phyloP scores from a whole-genome alignment of 2,113 vertebrate genomes.

The Bettongia penicillata region DNA sequence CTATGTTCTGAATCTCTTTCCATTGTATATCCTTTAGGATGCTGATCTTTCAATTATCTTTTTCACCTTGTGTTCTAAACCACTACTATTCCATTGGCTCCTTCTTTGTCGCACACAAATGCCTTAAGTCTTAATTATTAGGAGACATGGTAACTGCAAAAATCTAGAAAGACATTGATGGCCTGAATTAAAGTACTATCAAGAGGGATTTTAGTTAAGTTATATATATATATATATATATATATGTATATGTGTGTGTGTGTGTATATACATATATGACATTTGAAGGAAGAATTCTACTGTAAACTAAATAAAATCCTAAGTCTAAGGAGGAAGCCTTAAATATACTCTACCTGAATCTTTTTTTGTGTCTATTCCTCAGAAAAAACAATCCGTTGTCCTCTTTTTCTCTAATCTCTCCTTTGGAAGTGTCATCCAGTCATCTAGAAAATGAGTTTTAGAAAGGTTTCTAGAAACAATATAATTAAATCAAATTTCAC shows the following conservation, averaged over 20 bases:
- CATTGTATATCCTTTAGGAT: neutral
- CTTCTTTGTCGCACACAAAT: neutral
- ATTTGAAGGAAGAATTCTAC: neutral
- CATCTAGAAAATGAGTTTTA: neutral
- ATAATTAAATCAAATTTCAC: neutral
- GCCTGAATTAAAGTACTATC: neutral
- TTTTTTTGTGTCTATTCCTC: neutral
- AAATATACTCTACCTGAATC: neutral
- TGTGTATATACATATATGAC: too few relatives aligned
- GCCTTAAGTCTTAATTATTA: neutral
- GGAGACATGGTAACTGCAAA: neutral
- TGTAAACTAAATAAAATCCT: neutral
- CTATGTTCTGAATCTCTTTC: neutral
- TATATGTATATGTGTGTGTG: too few relatives aligned
- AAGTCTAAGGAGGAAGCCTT: neutral
- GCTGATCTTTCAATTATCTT: neutral
- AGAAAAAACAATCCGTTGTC: neutral
- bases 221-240: neutral
- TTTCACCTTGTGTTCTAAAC: neutral
- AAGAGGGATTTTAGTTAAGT: neutral
- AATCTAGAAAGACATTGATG: neutral
- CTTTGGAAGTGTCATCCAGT: neutral
- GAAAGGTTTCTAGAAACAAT: neutral
- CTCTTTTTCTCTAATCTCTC: neutral
- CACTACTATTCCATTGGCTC: neutral